Base-by-base conservation (phyloP, 2,888 invertebrate species). In the Coenonympha glycerion region DNA sequence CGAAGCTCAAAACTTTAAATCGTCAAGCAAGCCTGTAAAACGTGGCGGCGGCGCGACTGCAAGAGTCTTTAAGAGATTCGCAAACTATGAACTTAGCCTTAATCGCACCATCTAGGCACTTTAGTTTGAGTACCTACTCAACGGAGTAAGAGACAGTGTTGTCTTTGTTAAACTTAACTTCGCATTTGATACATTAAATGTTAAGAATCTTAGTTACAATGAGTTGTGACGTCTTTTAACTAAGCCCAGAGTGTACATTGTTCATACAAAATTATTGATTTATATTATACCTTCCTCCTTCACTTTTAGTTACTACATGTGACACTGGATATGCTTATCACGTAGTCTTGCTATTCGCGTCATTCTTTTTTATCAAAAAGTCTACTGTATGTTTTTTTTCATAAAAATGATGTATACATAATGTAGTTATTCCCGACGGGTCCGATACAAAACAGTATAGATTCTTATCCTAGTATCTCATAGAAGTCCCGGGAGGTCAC, bases 401-500 rank as follows among this genome's bases (percentile, higher is more conserved):
- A 24, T 8, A 22, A 37, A 37, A 22, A 37, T 39, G 9, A 39
- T 15, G n/a, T n/a, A 39, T 24, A 24, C n/a, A 15, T 39, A 39
- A 33, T 33, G 9, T 30, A 22, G 39, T 39, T 39, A 39, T 24
- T 39, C 15, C 39, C 15, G 22, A 16, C 9, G 39, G 39, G 39
- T 13, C 31, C 31, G 15, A 30, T 42, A 42, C 13, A 30, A 42
- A 30, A 21, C 42, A 42, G 42, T 42, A n/a, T n/a, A 30, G 42
- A 42, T 42, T 30, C 30, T 42, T 31, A 31, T 42, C 31, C 30
- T 30, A 42, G 30, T 42, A 42, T 31, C 31, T 31, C 31, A 41
- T 42, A 42, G 31, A 30, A 31, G 21, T 30, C 42, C 42, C 42
- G 30, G 30, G 42, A 42, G 42, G 30, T 42, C 42, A 42, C 42